Evolutionary conservation across 1,140 invertebrate species (phyloP).

Genomic region (Neodiprion fabricii): DNA sequence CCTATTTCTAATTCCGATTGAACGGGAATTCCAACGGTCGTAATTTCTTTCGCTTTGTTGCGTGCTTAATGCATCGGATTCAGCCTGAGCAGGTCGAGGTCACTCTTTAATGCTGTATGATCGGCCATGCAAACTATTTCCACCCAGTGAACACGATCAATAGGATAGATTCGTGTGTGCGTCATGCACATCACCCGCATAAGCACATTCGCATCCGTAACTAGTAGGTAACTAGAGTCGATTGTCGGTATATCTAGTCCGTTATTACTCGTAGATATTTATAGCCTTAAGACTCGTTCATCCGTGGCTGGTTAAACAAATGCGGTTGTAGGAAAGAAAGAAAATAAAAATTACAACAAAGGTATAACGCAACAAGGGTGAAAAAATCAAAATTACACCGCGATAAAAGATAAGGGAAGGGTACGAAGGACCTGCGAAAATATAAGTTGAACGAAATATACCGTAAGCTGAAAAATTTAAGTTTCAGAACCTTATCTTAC

Average conservation of each 20-base stretch:
- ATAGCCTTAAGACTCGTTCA: neutral
- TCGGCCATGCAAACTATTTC: conserved; percentile 42
- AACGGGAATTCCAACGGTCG: too few relatives aligned
- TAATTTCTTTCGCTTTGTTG: neutral
- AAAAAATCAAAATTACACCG: neutral
- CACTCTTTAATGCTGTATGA: conserved; percentile 37
- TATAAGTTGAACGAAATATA: too few relatives aligned
- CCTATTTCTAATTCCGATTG: neutral
- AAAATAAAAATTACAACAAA: neutral
- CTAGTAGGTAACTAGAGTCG: too few relatives aligned
- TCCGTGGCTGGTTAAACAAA: conserved; percentile 22
- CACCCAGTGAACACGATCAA: conserved; percentile 37
- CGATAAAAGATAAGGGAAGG: too few relatives aligned
- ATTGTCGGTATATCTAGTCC: too few relatives aligned
- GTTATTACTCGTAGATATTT: too few relatives aligned
- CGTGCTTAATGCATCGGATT: neutral
- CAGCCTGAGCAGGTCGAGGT: conserved; percentile 28
- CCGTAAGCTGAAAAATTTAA: neutral
- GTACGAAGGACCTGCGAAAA: too few relatives aligned
- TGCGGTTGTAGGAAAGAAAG: neutral
- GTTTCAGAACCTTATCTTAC: neutral
- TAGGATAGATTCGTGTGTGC: conserved; percentile 28
- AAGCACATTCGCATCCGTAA: conserved; percentile 9
- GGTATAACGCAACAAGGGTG: neutral
- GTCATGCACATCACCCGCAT: conserved; percentile 25